Evolutionary conservation across 2,797 vertebrate species (phyloP).

Genomic region (Spheniscus humboldti): DNA sequence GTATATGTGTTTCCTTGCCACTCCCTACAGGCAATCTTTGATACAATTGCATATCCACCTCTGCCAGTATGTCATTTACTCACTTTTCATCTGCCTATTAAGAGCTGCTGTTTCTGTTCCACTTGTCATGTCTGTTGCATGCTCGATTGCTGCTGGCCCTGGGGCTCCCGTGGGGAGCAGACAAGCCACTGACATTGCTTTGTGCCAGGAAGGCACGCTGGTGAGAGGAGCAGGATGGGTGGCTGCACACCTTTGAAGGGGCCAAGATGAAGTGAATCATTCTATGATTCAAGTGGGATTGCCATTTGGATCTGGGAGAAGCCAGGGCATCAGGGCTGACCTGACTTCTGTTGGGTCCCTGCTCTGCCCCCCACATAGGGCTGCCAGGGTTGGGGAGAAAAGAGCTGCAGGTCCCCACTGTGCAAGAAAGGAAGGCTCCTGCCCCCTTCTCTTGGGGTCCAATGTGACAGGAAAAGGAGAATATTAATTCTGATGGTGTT

Average conservation of each 20-base stretch:
- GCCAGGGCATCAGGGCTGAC: background rate
- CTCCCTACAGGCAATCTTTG: background rate
- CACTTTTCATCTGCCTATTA: background rate
- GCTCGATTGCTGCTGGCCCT: background rate
- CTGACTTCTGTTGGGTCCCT: background rate
- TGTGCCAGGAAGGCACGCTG: background rate
- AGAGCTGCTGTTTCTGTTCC: background rate
- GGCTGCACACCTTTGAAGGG: background rate
- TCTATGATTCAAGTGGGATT: background rate
- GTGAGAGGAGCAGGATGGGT: too few relatives aligned
- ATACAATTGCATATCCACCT: background rate
- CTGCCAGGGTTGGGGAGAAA: fast-evolving
- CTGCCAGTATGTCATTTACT: background rate
- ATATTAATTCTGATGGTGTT: background rate
- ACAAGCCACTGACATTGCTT: background rate
- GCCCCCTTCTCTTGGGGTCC: background rate
- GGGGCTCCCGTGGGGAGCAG: fast-evolving
- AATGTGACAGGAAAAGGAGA: background rate
- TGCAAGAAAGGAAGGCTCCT: background rate
- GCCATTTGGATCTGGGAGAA: background rate
- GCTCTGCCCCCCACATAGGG: background rate
- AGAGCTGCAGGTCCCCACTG: background rate
- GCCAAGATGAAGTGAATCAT: background rate
- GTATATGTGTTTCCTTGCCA: background rate
- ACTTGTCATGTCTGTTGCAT: background rate